Evolutionary conservation across 1,140 invertebrate species (phyloP), one percentile per base, ranked within the genome.

Genomic region (Sarcophaga bullata): DNA sequence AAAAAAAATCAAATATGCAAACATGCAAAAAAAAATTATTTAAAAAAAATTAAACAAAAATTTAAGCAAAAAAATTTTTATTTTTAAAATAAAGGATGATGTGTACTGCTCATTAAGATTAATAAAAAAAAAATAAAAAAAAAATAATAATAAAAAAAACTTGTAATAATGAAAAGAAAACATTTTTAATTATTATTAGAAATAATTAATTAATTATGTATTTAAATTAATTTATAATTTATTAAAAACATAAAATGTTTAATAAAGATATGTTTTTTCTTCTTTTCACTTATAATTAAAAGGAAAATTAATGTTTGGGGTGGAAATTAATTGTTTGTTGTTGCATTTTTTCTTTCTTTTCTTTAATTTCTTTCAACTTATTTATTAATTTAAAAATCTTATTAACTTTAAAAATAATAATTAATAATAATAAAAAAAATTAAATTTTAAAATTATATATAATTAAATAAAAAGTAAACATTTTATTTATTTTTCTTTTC

Each of bases 391-490:
- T 68, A 68, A 68, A 58, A 68, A 68, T 25, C 62, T 68, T 68
- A 68, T 25, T 48, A 49, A 49, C 0, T 49, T 8, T 17, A 73
- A 47, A 37, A 73, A 73, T 37, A 47, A 73, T 17, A n/a, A 76
- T n/a, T 46, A 73, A 48, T 49, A 37, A 19, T 17, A 76, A 48
- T n/a, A 76, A 68, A 68, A 68, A 9, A 46, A 46, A 68, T 4
- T 3, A 19, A 72, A 19, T 3, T 4, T 8, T 25, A 25, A 72
- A 72, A 72, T 72, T 9, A 72, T 54, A 19, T 25, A 8, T 9
- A 72, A 13, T 17, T 1, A n/a, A 62, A 72, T 25, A 72, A 19
- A 72, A 19, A 72, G n/a, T 78, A 52, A 78, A 78, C 52, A 52
- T 46, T 50, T 72, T 25, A 72, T 72, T 72, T 37, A 72, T 19